phyloP scores from a whole-genome alignment of 2,888 invertebrate genomes.

The Ceraclea dissimilis region DNA sequence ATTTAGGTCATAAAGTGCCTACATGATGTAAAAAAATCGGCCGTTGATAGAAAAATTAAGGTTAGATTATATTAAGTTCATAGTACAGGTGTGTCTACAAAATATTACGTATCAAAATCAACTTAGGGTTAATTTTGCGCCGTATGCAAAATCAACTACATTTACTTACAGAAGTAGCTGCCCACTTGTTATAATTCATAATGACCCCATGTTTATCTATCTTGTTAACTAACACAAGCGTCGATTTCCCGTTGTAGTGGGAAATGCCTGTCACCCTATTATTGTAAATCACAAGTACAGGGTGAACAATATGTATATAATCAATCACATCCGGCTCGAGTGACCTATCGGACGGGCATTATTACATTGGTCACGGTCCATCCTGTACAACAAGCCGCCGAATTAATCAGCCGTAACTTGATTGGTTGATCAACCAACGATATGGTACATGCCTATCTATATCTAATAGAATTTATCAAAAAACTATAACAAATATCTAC shows the following conservation, averaged over 20 bases:
- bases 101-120: too few species aligned
- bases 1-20: too few species aligned
- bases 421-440: neutral
- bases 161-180: too few species aligned
- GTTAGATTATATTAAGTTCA: too few species aligned
- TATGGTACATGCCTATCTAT: neutral
- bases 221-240: neutral
- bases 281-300: neutral
- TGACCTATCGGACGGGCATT: constrained; percentile 3
- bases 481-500: neutral
- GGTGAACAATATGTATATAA: constrained; percentile 3
- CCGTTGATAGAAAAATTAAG: too few species aligned
- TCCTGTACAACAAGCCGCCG: constrained; percentile 8
- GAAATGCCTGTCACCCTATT: neutral
- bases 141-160: too few species aligned
- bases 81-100: too few species aligned
- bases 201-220: neutral
- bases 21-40: too few species aligned
- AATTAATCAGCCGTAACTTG: constrained; percentile 4
- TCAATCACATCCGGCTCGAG: constrained; percentile 3
- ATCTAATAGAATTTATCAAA: neutral
- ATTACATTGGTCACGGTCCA: constrained; percentile 6
- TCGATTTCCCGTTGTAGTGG: neutral
- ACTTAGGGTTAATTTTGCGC: too few species aligned
- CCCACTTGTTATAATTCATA: too few species aligned